These are phyloP conservation scores for Cygnus atratus DNA, from an alignment of 2,113 vertebrate genomes.

Conservation along the genomic window DNA sequence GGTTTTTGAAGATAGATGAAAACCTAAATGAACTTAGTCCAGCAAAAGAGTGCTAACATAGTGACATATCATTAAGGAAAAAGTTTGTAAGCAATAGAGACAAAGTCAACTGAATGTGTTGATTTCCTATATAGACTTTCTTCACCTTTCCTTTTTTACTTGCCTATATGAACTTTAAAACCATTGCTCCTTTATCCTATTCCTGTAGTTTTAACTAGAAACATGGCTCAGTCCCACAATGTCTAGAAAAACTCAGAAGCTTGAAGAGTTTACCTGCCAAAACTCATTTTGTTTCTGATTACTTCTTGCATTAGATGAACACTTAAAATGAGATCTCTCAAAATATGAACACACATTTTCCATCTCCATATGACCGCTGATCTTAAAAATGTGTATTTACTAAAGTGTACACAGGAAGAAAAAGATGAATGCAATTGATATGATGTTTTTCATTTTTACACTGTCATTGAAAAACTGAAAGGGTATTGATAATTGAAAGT, in stretches of 20 bases:
- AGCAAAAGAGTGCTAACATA: neutral
- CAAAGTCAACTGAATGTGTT: neutral
- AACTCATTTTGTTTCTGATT: neutral
- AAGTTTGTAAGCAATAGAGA: neutral
- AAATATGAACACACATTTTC: neutral
- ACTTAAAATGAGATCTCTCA: neutral
- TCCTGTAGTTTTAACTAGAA: neutral
- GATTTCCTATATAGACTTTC: neutral
- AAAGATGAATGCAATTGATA: neutral
- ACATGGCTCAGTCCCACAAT: neutral
- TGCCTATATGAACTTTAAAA: neutral
- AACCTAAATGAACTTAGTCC: neutral
- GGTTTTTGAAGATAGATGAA: neutral
- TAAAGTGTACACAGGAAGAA: neutral
- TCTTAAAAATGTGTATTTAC: neutral
- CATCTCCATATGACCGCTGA: neutral
- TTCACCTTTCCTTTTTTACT: neutral
- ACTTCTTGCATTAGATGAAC: neutral
- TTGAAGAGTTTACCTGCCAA: neutral
- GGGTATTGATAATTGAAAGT: neutral
- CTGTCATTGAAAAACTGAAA: neutral
- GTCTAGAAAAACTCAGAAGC: neutral
- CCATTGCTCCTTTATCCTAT: neutral
- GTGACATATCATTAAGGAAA: neutral
- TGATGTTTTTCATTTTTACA: neutral